Evolutionary conservation across 2,113 vertebrate species (phyloP), one percentile per base, ranked within the genome.

Genomic region (Pristiophorus japonicus): DNA sequence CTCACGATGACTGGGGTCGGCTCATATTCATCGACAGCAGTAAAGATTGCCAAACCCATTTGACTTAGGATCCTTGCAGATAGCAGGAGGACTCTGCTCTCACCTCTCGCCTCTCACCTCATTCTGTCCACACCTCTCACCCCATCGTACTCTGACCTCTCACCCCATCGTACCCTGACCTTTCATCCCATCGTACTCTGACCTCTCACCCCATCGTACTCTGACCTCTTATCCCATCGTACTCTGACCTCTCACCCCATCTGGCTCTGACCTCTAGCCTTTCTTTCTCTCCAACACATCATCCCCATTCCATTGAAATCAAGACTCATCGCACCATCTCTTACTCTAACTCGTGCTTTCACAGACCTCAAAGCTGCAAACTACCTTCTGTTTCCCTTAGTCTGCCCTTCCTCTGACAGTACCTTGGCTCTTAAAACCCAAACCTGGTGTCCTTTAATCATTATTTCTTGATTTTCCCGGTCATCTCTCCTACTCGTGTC

Each of bases 171-270:
- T 22, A 22, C 66, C 10, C 34, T 85, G 20, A 47, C 45, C 47
- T 88, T 10, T 51, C 24, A 81, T 3, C 85, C 47, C 47, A 88
- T 14, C 85, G 3, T 51, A 2, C 22, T 51, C 12, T 90, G 59
- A 10, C 73, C 30, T 18, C 42, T 55, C 70, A 95, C 95, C 95
- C 95, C 95, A 95, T 92, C 5, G 87, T 51, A 34, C 0, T 91
- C 0, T 88, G 95, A 11, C 18, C 51, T 5, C 81, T 95, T 85
- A n/a, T 65, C 95, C 45, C 70, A 95, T 73, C 66, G 85, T 6
- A 0, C 73, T 94, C 20, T 70, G 47, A 95, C 65, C 95, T 0
- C 95, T 87, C 0, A 24, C 20, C 22, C 45, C 78, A 51, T 51
- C 1, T 2, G 24, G 27, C 27, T 90, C 42, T 85, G 18, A 85